Percentiles rank a stretch among this genome's conserved stretches.
Conservation (phyloP, 2,797 vertebrate species). For the Ptychobarbus kaznakovi region DNA sequence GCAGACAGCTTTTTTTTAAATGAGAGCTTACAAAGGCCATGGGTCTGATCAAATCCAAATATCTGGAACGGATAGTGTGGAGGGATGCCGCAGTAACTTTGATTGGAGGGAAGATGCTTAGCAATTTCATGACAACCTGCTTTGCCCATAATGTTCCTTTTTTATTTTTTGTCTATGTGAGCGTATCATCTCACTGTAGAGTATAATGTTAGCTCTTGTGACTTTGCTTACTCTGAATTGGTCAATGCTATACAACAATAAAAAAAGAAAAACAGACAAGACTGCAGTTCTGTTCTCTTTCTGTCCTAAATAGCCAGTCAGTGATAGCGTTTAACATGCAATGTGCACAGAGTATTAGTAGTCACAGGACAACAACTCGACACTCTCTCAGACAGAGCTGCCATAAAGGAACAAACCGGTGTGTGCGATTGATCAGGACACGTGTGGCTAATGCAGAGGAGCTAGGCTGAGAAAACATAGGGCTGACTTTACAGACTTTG, state of each 20-base stretch:
- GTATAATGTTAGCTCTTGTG: not conserved
- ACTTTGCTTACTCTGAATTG: not conserved
- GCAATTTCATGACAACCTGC: constrained; percentile 46
- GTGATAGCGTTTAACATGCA: constrained; percentile 38
- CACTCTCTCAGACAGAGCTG: constrained; percentile 29
- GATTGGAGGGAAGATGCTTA: constrained; percentile 49
- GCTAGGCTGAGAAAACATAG: constrained; percentile 63
- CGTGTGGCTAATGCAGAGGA: constrained; percentile 58
- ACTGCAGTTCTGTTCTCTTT: not conserved
- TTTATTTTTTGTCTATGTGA: not conserved
- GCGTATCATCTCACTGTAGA: not conserved
- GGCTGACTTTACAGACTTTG: constrained; percentile 33
- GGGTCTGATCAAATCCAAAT: constrained; percentile 66
- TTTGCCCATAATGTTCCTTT: not conserved
- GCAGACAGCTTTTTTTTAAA: constrained; percentile 70
- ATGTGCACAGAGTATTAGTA: constrained; percentile 24
- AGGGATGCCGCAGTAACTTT: constrained; percentile 45
- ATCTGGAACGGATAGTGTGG: constrained; percentile 62
- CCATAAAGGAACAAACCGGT: not conserved
- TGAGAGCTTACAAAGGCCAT: constrained; percentile 66
- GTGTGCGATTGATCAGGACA: constrained; percentile 58
- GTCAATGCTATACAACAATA: not conserved
- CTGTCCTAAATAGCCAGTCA: not conserved
- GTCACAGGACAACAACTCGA: constrained; percentile 35
- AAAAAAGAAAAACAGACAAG: not conserved